Percentiles rank a stretch among this genome's conserved stretches.
Evolutionary conservation across 1,140 invertebrate genomes (phyloP).

Genomic region (Papilio dardanus): DNA sequence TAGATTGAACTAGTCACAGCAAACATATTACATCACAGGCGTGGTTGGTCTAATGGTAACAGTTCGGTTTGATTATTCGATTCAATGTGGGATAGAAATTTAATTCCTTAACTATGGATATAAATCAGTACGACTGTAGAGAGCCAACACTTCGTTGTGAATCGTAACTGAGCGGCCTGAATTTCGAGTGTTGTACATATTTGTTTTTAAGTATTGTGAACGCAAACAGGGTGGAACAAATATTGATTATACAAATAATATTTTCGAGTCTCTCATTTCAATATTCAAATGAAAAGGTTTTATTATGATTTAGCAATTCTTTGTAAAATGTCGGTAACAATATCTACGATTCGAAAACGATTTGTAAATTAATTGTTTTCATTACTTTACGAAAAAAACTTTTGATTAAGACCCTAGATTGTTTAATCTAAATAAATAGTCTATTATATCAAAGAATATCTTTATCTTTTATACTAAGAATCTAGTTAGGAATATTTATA

Average conservation of each 20-base stretch:
- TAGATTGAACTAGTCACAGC: too few relatives aligned
- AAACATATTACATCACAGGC: too few relatives aligned
- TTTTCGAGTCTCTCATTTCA: slow-evolving; percentile 19
- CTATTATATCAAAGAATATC: too few relatives aligned
- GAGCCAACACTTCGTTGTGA: slow-evolving; percentile 17
- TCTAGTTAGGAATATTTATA: too few relatives aligned
- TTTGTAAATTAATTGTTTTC: too few relatives aligned
- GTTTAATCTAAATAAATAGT: too few relatives aligned
- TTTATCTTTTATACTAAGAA: too few relatives aligned
- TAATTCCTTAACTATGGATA: background rate
- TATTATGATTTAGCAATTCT: slow-evolving; percentile 4
- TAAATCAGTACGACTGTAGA: background rate
- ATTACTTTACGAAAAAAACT: too few relatives aligned
- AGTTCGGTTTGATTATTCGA: background rate
- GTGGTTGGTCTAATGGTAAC: too few relatives aligned
- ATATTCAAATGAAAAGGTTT: slow-evolving; percentile 22
- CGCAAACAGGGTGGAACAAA: slow-evolving; percentile 13
- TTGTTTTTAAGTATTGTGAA: slow-evolving; percentile 26
- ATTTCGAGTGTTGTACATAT: slow-evolving; percentile 25
- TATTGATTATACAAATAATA: slow-evolving; percentile 20
- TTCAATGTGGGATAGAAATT: background rate
- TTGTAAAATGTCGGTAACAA: background rate
- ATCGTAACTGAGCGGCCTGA: slow-evolving; percentile 13
- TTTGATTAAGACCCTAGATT: too few relatives aligned
- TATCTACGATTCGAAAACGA: too few relatives aligned